Evolutionary conservation across 2,888 invertebrate genomes (phyloP).

Genomic region (Hyalella azteca): DNA sequence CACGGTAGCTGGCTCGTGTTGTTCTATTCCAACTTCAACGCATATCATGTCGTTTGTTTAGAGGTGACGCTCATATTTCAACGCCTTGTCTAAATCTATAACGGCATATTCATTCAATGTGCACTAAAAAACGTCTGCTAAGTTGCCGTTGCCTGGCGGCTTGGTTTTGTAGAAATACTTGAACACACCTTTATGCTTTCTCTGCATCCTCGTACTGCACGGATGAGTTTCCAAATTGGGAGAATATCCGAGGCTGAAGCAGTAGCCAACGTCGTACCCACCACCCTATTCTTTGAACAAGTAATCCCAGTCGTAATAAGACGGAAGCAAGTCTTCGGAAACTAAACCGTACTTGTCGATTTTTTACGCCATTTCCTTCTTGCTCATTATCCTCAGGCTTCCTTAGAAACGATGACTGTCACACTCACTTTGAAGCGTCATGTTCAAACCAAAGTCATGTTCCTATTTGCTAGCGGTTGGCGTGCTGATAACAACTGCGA

Average conservation of each 20-base stretch:
- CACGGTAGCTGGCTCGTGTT: background rate
- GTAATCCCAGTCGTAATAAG: conserved; percentile 11
- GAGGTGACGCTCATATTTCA: background rate
- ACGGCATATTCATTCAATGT: background rate
- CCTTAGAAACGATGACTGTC: background rate
- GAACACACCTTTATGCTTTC: conserved; percentile 11
- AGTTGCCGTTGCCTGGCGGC: background rate
- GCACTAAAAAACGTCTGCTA: background rate
- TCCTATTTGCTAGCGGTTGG: background rate
- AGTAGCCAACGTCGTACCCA: background rate
- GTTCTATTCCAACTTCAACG: background rate
- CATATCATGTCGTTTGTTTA: background rate
- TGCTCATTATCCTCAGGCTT: background rate
- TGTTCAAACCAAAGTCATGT: background rate
- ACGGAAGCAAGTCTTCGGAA: background rate
- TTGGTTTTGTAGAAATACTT: background rate
- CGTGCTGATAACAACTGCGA: too few relatives aligned
- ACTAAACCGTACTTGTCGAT: background rate
- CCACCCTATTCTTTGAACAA: background rate
- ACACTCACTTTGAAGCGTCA: background rate
- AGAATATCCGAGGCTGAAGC: conserved; percentile 1
- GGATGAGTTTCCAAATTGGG: background rate
- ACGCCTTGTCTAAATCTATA: background rate
- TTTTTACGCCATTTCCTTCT: background rate
- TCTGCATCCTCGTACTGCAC: background rate